A percentile compares a stretch with the other conserved stretches of the same genome.
These are phyloP conservation scores for Callorhinus ursinus DNA, from an alignment of 2,113 vertebrate species.

Conservation along the genomic window DNA sequence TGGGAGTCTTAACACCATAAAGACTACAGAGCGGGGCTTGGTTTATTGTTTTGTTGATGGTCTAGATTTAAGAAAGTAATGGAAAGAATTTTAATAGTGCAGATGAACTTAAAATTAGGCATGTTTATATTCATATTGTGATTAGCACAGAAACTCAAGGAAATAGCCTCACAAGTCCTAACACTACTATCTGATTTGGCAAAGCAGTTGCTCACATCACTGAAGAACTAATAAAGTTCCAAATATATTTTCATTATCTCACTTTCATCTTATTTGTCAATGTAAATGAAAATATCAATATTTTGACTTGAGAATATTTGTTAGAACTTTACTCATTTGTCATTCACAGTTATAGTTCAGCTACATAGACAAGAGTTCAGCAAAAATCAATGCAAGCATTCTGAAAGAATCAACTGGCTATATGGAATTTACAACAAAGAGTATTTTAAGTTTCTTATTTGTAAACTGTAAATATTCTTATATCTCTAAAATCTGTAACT, in stretches of 20 bases:
- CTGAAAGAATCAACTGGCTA: neutral
- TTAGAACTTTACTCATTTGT: neutral
- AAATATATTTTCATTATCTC: neutral
- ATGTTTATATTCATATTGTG: neutral
- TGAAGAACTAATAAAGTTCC: neutral
- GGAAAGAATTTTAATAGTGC: neutral
- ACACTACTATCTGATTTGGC: neutral
- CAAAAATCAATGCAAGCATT: constrained; percentile 14
- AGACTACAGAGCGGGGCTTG: neutral
- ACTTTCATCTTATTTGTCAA: neutral
- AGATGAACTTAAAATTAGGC: neutral
- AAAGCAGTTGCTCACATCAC: neutral
- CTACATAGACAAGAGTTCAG: neutral
- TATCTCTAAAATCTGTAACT: neutral
- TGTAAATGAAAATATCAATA: constrained; percentile 20
- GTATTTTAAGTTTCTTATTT: neutral
- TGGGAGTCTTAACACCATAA: neutral
- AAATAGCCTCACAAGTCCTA: neutral
- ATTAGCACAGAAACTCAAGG: neutral
- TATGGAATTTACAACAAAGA: neutral
- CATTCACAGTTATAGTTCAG: neutral
- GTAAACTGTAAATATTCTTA: neutral
- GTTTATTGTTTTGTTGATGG: neutral
- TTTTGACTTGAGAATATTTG: neutral
- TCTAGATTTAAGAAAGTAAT: neutral